A percentile compares a stretch with the other conserved stretches of the same genome.
These are phyloP conservation scores for Bombus balteatus DNA, from an alignment of 1,140 invertebrate species.

Conservation along the genomic window DNA sequence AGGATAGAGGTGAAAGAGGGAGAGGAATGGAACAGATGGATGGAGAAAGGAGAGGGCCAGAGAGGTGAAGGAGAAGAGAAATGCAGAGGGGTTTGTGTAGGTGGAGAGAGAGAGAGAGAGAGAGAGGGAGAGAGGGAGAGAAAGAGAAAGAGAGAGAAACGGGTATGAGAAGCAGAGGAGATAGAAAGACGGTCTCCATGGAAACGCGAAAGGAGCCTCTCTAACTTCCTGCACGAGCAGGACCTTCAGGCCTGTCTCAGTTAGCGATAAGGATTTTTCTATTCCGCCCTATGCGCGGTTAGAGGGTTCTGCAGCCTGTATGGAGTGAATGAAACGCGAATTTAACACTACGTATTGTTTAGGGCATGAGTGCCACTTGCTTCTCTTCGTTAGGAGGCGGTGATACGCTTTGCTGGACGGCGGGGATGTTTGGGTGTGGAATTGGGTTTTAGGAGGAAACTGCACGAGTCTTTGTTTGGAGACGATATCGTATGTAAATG, in stretches of 20 bases:
- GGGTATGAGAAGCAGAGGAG: conserved; percentile 58
- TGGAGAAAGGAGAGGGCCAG: conserved; percentile 23
- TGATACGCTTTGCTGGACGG: not conserved
- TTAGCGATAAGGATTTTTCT: conserved; percentile 65
- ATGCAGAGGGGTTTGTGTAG: conserved; percentile 23
- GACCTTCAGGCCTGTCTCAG: conserved; percentile 59
- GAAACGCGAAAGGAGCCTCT: conserved; percentile 69
- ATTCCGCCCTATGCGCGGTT: conserved; percentile 11
- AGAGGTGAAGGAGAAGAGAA: not conserved
- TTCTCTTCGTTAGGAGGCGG: not conserved
- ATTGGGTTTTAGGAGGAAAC: not conserved
- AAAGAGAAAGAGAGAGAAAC: conserved; percentile 30
- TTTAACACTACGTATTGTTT: not conserved
- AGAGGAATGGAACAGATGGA: conserved; percentile 4
- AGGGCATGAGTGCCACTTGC: not conserved
- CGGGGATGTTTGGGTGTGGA: not conserved
- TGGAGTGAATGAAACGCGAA: not conserved
- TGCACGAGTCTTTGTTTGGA: not conserved
- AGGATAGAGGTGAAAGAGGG: conserved; percentile 7
- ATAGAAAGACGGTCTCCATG: conserved; percentile 72
- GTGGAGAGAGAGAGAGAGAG: conserved; percentile 35
- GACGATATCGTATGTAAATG: not conserved
- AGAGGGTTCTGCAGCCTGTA: conserved; percentile 1
- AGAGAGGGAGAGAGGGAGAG: not conserved
- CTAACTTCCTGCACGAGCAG: conserved; percentile 48